phyloP scores from a whole-genome alignment of 2,888 invertebrate species.

The Pyrgus malvae region DNA sequence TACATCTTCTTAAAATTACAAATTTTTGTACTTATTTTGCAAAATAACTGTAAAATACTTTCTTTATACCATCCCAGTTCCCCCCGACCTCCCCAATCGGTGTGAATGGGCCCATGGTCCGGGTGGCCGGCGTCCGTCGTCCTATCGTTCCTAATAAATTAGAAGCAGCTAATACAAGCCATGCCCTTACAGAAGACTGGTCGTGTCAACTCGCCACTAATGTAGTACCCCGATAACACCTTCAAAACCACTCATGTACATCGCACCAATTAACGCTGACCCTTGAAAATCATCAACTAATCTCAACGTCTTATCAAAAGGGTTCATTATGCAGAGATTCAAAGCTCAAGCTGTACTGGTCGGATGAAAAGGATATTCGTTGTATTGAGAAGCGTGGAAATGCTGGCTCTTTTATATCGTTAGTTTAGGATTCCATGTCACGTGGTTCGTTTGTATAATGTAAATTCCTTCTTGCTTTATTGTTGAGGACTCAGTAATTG shows the following conservation, averaged over 20 bases:
- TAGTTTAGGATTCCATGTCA: conserved; percentile 68
- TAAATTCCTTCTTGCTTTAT: conserved; percentile 69
- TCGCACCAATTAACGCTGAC: conserved; percentile 46
- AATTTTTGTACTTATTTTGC: too few relatives aligned
- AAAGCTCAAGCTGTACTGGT: conserved; percentile 38
- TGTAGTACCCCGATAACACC: conserved; percentile 76
- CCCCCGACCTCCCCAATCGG: conserved; percentile 50
- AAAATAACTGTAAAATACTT: too few relatives aligned
- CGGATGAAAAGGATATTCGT: conserved; percentile 47
- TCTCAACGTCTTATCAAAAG: background rate
- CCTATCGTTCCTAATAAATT: conserved; percentile 80
- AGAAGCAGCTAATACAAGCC: conserved; percentile 78
- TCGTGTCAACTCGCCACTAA: conserved; percentile 75
- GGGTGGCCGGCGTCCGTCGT: conserved; percentile 80
- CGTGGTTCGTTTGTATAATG: conserved; percentile 60
- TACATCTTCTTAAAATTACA: too few relatives aligned
- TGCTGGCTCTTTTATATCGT: conserved; percentile 65
- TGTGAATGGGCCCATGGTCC: conserved; percentile 74
- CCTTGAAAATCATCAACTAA: conserved; percentile 29
- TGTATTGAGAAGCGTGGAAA: conserved; percentile 58
- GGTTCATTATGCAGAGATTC: background rate
- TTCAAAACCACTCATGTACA: conserved; percentile 71
- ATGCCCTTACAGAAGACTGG: conserved; percentile 78
- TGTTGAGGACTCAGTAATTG: conserved; percentile 64
- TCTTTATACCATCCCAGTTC: background rate